A percentile compares a stretch with the other conserved stretches of the same genome.
phyloP scores from a whole-genome alignment of 2,797 vertebrate genomes.

The Parotocinclus haroldoi region DNA sequence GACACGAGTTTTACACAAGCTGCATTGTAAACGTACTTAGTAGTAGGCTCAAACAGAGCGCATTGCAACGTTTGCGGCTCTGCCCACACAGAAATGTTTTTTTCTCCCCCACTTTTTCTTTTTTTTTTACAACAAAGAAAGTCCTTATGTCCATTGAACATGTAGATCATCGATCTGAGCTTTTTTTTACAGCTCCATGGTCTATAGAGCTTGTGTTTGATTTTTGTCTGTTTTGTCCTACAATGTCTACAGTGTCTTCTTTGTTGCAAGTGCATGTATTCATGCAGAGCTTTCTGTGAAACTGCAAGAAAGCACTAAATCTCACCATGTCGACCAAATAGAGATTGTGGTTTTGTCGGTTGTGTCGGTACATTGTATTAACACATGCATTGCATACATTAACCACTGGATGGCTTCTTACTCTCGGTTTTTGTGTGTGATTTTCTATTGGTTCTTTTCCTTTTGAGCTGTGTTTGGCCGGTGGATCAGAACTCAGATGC shows the following conservation, averaged over 20 bases:
- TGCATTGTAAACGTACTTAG: no score
- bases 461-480: conserved; percentile 47
- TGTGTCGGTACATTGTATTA: no score
- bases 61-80: conserved; percentile 52
- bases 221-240: neutral
- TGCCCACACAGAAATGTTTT: conserved; percentile 43
- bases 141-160: conserved; percentile 45
- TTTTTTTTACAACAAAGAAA: conserved; percentile 40
- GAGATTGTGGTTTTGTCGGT: no score
- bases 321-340: no score
- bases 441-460: conserved; percentile 31
- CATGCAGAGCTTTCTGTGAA: conserved; percentile 31
- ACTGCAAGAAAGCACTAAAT: no score
- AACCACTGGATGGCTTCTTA: neutral
- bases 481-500: conserved; percentile 52
- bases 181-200: conserved; percentile 48
- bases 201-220: neutral
- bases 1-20: no score
- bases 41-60: conserved; percentile 29
- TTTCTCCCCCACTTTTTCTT: no score
- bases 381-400: no score
- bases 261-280: neutral
- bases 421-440: neutral
- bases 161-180: conserved; percentile 34
- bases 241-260: neutral